phyloP scores from a whole-genome alignment of 2,888 invertebrate genomes.

The Craniophora ligustri region DNA sequence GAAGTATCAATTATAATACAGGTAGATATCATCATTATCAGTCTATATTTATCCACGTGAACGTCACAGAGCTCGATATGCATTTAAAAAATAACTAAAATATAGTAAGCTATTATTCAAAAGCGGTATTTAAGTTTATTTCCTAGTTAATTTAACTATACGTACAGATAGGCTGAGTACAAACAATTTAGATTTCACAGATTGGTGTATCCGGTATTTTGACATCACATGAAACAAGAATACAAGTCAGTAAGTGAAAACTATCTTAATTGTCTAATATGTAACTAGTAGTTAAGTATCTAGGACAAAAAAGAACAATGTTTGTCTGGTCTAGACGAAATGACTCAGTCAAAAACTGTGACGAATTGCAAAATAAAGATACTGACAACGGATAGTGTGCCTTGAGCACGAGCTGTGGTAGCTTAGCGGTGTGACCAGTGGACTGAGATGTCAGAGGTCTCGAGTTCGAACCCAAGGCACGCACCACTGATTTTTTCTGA shows the following conservation, averaged over 20 bases:
- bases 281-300: slow-evolving; percentile 25
- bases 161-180: neutral
- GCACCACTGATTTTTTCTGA: no score
- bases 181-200: neutral
- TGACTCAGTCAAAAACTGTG: slow-evolving; percentile 34
- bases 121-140: no score
- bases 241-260: slow-evolving; percentile 16
- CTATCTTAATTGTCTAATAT: slow-evolving; percentile 10
- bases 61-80: no score
- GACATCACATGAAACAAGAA: neutral
- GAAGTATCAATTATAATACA: no score
- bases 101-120: no score
- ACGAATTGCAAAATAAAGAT: slow-evolving; percentile 39
- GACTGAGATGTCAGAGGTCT: no score
- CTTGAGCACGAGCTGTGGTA: slow-evolving; percentile 9
- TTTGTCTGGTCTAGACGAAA: slow-evolving; percentile 27
- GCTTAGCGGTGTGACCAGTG: no score
- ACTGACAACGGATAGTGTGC: slow-evolving; percentile 34
- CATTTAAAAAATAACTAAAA: no score
- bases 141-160: neutral
- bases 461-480: no score
- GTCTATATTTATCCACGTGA: no score
- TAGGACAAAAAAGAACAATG: slow-evolving; percentile 37
- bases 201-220: neutral
- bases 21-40: no score